phyloP scores from a whole-genome alignment of 2,888 invertebrate genomes.

The Graphium colonna region DNA sequence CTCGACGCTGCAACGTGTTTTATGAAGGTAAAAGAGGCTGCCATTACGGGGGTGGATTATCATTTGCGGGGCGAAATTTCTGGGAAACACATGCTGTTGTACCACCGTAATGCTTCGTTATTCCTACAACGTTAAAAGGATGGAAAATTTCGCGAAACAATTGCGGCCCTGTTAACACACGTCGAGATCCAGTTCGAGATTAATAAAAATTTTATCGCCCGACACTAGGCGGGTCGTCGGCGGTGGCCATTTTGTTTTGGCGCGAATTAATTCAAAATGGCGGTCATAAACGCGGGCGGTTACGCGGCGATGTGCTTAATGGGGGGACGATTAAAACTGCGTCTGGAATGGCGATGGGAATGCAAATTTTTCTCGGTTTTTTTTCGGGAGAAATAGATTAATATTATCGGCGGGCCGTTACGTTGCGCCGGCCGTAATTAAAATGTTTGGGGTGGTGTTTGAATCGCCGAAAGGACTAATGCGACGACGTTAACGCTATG shows the following conservation, averaged over 20 bases:
- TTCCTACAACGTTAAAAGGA: slow-evolving; percentile 25
- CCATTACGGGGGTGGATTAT: slow-evolving; percentile 19
- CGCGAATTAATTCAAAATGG: slow-evolving; percentile 74
- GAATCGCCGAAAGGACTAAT: background rate
- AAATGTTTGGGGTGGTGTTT: background rate
- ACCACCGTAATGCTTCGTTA: slow-evolving; percentile 14
- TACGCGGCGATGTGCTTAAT: slow-evolving; percentile 69
- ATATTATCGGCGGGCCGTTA: slow-evolving; percentile 28
- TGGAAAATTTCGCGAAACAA: slow-evolving; percentile 48
- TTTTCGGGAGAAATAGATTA: slow-evolving; percentile 26
- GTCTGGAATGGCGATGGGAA: slow-evolving; percentile 55
- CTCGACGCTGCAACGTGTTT: slow-evolving; percentile 13
- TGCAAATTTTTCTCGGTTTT: slow-evolving; percentile 54
- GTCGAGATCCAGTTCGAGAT: slow-evolving; percentile 51
- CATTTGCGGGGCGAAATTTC: slow-evolving; percentile 20
- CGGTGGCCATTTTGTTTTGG: slow-evolving; percentile 63
- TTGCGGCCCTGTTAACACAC: slow-evolving; percentile 43
- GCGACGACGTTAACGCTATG: too few relatives aligned
- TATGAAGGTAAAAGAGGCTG: slow-evolving; percentile 22
- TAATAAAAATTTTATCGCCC: slow-evolving; percentile 63
- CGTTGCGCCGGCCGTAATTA: slow-evolving; percentile 20
- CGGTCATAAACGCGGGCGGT: slow-evolving; percentile 59
- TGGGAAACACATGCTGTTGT: slow-evolving; percentile 14
- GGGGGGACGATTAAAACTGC: slow-evolving; percentile 69
- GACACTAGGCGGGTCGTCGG: slow-evolving; percentile 31